phyloP scores from a whole-genome alignment of 2,888 invertebrate genomes.

The Altica lythri region DNA sequence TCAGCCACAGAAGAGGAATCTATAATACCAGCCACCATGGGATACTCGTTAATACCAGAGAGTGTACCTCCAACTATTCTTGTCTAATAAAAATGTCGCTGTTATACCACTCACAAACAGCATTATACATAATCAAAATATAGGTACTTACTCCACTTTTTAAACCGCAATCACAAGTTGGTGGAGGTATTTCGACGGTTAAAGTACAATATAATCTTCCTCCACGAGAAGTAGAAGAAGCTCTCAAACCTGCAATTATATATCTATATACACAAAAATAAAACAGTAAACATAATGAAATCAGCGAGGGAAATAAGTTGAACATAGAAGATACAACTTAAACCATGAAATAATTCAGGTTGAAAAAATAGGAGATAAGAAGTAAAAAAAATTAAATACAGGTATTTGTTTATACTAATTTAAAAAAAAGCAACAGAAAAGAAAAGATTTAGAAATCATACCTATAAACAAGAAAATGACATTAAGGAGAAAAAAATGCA shows the following conservation, averaged over 20 bases:
- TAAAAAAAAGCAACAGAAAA: no score
- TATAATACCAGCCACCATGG: constrained; percentile 63
- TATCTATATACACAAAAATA: no score
- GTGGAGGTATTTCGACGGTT: constrained; percentile 42
- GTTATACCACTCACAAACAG: not conserved
- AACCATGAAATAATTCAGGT: no score
- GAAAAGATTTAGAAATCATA: no score
- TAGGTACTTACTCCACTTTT: constrained; percentile 57
- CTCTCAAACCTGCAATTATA: not conserved
- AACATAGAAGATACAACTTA: no score
- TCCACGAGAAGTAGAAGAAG: constrained; percentile 48
- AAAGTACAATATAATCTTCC: constrained; percentile 61
- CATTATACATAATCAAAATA: not conserved
- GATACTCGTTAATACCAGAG: constrained; percentile 63
- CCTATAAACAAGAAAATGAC: no score
- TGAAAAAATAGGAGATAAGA: no score
- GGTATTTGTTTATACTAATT: no score
- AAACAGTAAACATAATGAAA: no score
- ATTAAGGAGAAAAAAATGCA: no score
- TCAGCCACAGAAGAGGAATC: constrained; percentile 38
- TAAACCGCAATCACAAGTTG: constrained; percentile 63
- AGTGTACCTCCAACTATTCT: constrained; percentile 60
- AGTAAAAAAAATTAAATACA: no score
- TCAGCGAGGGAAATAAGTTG: no score
- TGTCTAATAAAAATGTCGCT: constrained; percentile 46